Evolutionary conservation across 92 coral and sea anemone species (phyloP), one percentile per base, ranked within the genome.

Genomic region (Phenganax subtilis): DNA sequence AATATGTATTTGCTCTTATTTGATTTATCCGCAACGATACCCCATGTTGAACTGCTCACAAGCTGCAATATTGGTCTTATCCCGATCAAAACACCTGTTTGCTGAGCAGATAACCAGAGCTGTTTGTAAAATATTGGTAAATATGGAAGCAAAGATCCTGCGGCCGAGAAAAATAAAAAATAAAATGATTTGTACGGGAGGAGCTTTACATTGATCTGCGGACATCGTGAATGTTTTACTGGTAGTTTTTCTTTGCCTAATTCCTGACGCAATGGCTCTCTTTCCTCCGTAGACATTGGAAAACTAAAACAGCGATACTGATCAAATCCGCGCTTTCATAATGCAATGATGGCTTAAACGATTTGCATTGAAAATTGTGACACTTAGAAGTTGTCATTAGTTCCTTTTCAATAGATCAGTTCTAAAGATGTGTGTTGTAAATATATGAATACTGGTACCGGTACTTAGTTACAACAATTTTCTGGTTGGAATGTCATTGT

Each of bases 101-200:
- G 92, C 6, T 81, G 91, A 9, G 98, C 97, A 2, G 98, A 90
- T 67, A 93, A 85, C 93, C 93, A 90, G 8, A 91, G 75, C 77
- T 93, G 98, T 87, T 93, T 93, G 81, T 91, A 93, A 88, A 87
- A 91, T 56, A 93, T 93, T 8, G 98, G 88, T 27, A 93, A 85
- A 81, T 92, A 93, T 27, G 98, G 98, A 59, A 93, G 85, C 72
- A 93, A 68, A 7, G 97, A 87, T 27, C 98, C 98, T 3, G 90
- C 77, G 20, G 97, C 93, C 3, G 97, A 89, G 72, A 88, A 87
- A 74, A 93, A 91, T 55, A 93, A 90, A 85, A 93, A 90, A 72
- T 91, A 91, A 81, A 93, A 93, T 11, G 85, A 87, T 70, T 93
- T 93, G 86, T 88, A 88, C 51, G 89, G 85, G 25, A 93, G 27